Percentiles rank a stretch among this genome's conserved stretches.
Evolutionary conservation across 2,113 vertebrate species (phyloP).

Genomic region (Sturnira hondurensis): DNA sequence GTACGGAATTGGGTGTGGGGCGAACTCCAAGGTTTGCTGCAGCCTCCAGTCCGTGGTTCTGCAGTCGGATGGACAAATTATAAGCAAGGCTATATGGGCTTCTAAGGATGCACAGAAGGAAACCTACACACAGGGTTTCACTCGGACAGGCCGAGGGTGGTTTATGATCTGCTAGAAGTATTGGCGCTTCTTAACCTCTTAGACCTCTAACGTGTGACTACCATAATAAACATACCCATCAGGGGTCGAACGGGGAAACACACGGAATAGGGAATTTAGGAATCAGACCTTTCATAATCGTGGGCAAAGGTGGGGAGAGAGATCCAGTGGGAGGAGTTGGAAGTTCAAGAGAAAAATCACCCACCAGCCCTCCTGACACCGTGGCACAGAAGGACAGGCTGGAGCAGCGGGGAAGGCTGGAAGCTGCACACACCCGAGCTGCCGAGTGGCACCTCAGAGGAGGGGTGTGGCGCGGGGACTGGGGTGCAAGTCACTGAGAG

Average conservation of each 20-base stretch:
- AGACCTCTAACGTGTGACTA: not conserved
- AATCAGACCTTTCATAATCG: not conserved
- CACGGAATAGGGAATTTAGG: not conserved
- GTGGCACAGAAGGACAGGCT: not conserved
- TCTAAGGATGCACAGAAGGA: not conserved
- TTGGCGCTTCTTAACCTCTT: not conserved
- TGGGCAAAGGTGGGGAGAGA: not conserved
- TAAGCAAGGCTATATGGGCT: not conserved
- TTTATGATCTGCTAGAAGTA: not conserved
- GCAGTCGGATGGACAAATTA: not conserved
- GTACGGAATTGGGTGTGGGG: not conserved
- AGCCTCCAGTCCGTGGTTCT: not conserved
- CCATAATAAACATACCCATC: no score
- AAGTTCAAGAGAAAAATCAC: not conserved
- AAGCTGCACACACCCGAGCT: not conserved
- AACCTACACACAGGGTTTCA: not conserved
- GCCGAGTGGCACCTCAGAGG: not conserved
- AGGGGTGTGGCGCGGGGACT: no score
- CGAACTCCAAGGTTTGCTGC: not conserved
- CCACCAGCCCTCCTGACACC: not conserved
- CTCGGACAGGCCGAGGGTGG: not conserved
- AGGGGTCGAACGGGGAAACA: not conserved
- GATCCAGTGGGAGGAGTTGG: not conserved
- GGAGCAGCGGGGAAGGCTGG: not conserved
- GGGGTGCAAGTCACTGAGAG: not conserved